A percentile compares a stretch with the other conserved stretches of the same genome.
These are phyloP conservation scores for Neocrepidodera transversa DNA, from an alignment of 2,888 invertebrate genomes.

Conservation along the genomic window DNA sequence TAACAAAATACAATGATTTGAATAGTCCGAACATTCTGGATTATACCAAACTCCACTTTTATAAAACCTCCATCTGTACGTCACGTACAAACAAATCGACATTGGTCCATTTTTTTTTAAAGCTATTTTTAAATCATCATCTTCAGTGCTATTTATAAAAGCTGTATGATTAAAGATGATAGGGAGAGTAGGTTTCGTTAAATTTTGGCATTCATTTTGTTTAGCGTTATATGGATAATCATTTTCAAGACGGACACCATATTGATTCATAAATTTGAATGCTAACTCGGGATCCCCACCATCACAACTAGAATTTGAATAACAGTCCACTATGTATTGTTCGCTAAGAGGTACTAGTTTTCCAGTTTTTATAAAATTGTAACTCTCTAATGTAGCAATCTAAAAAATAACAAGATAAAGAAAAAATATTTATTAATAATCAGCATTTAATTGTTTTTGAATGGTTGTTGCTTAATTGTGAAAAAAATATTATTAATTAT, in stretches of 20 bases:
- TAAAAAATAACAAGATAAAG: constrained; percentile 19
- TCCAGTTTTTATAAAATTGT: constrained; percentile 30
- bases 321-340: constrained; percentile 46
- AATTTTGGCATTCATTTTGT: constrained; percentile 23
- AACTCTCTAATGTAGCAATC: constrained; percentile 30
- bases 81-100: constrained; percentile 29
- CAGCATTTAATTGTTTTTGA: too few relatives aligned
- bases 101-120: constrained; percentile 27
- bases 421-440: too few relatives aligned
- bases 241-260: constrained; percentile 25
- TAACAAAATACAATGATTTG: constrained; percentile 30
- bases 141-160: constrained; percentile 1
- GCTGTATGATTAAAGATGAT: constrained; percentile 15
- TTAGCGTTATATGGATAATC: constrained; percentile 34
- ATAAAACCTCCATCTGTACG: constrained; percentile 33
- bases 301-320: constrained; percentile 24
- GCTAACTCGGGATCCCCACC: constrained; percentile 28
- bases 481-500: too few relatives aligned
- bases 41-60: constrained; percentile 35
- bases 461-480: too few relatives aligned
- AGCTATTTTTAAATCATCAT: constrained; percentile 20
- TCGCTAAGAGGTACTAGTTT: constrained; percentile 29
- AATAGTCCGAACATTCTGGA: constrained; percentile 21
- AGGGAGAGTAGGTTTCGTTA: constrained; percentile 6
- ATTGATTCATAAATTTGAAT: constrained; percentile 17